Base-by-base conservation (phyloP, 2,113 vertebrate species). In the Neogobius melanostomus region DNA sequence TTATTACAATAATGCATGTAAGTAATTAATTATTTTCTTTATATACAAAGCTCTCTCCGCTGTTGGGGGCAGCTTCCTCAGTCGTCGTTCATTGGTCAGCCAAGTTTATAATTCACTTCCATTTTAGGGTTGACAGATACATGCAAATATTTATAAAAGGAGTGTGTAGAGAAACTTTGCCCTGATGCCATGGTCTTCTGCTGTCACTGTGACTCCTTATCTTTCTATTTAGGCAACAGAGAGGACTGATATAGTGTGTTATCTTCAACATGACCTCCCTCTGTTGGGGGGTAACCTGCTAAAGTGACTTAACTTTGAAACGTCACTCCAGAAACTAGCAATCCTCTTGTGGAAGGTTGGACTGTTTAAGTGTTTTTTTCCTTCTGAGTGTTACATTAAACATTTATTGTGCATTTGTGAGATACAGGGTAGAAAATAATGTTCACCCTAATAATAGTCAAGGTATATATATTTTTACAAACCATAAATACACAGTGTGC, bases 131-230 rank as follows among this genome's bases (percentile, higher is more conserved):
- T 46, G 10, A 11, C 16, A 48, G 62, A 64, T 48, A 36, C 28
- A 4, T 36, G 1, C 48, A 64, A 47, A 64, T 64, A 48, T 64
- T 64, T 47, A 64, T 12, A 21, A 64, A 64, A 64, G 43, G 6
- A 63, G 9, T 64, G 62, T 17, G 2, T 6, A 17, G 9, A n/a
- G 62, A 46, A 64, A n/a, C 45, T 48, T 64, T 47, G 45, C 45
- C 9, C 4, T 16, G 10, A 11, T n/a, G 42, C 59, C 42, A 44
- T 61, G 14, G 14, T 16, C 11, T 43, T 60, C 12, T 14, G 12
- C 12, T 61, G 14, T 61, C 43, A 8, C 44, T 61, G 44, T 49
- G 36, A 21, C 21, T 21, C 12, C 69, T 82, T 84, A 71, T 83
- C 82, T 69, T 16, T 53, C 8, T 42, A 63, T 15, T 43, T 43